phyloP scores from a whole-genome alignment of 1,140 invertebrate genomes.

The Penaeus indicus region DNA sequence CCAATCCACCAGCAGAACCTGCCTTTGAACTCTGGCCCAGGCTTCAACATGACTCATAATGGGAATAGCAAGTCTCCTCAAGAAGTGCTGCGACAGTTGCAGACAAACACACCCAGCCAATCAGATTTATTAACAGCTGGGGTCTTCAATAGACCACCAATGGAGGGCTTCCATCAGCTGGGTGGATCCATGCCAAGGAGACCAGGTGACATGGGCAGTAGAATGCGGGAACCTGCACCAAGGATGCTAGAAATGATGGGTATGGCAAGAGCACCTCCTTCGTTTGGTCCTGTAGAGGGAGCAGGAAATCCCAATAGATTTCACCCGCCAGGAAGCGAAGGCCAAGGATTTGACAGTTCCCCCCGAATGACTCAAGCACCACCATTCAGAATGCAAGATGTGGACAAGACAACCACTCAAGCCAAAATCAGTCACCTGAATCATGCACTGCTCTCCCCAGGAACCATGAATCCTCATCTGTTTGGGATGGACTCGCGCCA shows the following conservation, averaged over 20 bases:
- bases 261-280: slow-evolving; percentile 47
- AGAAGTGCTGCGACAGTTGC: slow-evolving; percentile 46
- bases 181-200: slow-evolving; percentile 45
- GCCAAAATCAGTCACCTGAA: slow-evolving; percentile 33
- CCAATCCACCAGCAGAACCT: slow-evolving; percentile 42
- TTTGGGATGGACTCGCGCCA: slow-evolving; percentile 50
- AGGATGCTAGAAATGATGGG: slow-evolving; percentile 59
- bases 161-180: slow-evolving; percentile 57
- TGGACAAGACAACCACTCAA: slow-evolving; percentile 32
- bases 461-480: slow-evolving; percentile 45
- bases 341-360: slow-evolving; percentile 38
- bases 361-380: slow-evolving; percentile 42
- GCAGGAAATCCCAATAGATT: slow-evolving; percentile 35
- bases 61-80: slow-evolving; percentile 44
- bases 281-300: slow-evolving; percentile 52
- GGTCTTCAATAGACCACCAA: slow-evolving; percentile 52
- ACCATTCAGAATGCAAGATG: slow-evolving; percentile 36
- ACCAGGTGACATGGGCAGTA: slow-evolving; percentile 34
- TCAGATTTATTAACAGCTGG: slow-evolving; percentile 41
- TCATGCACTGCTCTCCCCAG: slow-evolving; percentile 44
- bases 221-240: slow-evolving; percentile 50
- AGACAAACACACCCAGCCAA: slow-evolving; percentile 29
- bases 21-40: slow-evolving; percentile 18
- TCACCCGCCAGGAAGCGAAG: slow-evolving; percentile 40
- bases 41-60: slow-evolving; percentile 43